Percentiles rank a stretch among this genome's conserved stretches.
Evolutionary conservation across 2,797 vertebrate species (phyloP).

Genomic region (Enteromius viviparus): DNA sequence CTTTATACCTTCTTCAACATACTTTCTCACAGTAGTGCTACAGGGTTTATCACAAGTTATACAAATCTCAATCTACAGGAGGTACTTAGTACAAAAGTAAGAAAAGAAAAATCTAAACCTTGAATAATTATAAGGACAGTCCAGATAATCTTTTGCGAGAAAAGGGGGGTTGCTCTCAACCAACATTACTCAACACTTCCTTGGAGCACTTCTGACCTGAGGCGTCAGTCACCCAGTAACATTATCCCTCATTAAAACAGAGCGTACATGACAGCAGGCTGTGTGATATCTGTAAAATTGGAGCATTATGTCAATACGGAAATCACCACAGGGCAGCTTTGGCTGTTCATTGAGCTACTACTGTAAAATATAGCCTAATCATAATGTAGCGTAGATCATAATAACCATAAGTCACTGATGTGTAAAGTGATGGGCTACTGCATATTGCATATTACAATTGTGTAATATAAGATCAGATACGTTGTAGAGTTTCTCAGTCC

Average conservation of each 20-base stretch:
- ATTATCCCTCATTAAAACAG: constrained; percentile 45
- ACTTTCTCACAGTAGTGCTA: neutral
- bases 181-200: constrained; percentile 37
- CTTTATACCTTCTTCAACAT: neutral
- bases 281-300: constrained; percentile 32
- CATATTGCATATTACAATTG: constrained; percentile 35
- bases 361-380: constrained; percentile 33
- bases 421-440: neutral
- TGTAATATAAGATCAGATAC: constrained; percentile 36
- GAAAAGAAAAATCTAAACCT: neutral
- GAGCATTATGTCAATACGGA: constrained; percentile 33
- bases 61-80: neutral
- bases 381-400: constrained; percentile 22
- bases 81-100: neutral
- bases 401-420: constrained; percentile 27
- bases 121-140: constrained; percentile 1
- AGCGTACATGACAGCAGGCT: constrained; percentile 19
- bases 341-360: neutral
- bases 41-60: neutral
- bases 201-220: constrained; percentile 42
- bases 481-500: constrained; percentile 2
- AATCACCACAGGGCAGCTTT: constrained; percentile 25
- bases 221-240: constrained; percentile 31
- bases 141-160: neutral
- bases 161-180: constrained; percentile 40